A percentile compares a stretch with the other conserved stretches of the same genome.
Evolutionary conservation across 1,140 invertebrate species (phyloP).

Genomic region (Anastatus disparis): DNA sequence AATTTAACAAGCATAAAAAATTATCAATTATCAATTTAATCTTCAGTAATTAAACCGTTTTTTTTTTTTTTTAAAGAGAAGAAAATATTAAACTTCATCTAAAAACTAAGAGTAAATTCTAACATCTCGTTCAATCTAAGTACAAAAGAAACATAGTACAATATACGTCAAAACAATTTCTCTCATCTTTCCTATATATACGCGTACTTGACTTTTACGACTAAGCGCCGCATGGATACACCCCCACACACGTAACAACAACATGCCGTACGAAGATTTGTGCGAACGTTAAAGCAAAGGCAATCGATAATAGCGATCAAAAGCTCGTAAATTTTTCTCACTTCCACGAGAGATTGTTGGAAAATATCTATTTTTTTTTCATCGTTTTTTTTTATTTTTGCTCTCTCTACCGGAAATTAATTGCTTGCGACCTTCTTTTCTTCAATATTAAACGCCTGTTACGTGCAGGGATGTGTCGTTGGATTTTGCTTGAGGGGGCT

Average conservation of each 20-base stretch:
- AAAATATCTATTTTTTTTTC: neutral
- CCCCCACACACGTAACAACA: conserved; percentile 10
- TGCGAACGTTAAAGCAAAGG: neutral
- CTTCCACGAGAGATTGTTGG: neutral
- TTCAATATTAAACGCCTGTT: too few relatives aligned
- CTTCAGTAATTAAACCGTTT: too few relatives aligned
- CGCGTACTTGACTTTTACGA: conserved; percentile 10
- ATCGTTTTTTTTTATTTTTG: neutral
- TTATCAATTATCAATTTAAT: too few relatives aligned
- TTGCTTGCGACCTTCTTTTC: neutral
- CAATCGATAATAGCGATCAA: conserved; percentile 11
- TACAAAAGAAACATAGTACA: neutral
- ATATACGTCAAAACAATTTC: conserved; percentile 14
- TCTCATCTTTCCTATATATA: neutral
- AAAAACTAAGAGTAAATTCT: too few relatives aligned
- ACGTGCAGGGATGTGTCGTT: too few relatives aligned
- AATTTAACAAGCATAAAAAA: too few relatives aligned
- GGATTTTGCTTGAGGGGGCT: too few relatives aligned
- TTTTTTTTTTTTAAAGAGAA: too few relatives aligned
- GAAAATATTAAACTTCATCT: too few relatives aligned
- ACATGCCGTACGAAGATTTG: too few relatives aligned
- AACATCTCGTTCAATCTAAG: too few relatives aligned
- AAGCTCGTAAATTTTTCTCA: conserved; percentile 5
- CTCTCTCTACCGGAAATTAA: neutral
- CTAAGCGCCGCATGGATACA: conserved; percentile 28